Base-by-base conservation (phyloP, 2,888 invertebrate species). In the Agriopis marginaria region DNA sequence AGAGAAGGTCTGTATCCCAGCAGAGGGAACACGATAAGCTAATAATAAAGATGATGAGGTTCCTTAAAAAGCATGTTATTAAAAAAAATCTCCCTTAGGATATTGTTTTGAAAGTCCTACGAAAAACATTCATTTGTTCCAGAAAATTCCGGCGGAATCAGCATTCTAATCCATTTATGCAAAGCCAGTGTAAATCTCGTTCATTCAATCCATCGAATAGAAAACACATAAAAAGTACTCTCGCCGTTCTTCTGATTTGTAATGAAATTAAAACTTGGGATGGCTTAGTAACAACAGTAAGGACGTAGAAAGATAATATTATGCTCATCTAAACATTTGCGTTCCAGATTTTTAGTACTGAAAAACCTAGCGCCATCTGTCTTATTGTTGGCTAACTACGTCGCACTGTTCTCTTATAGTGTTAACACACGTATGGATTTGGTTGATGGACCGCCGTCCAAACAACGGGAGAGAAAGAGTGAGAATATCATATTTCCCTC, bases 211-310 rank as follows among this genome's bases (percentile, higher is more conserved):
- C 77, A 76, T 75, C 80, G 81, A 82, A 82, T 82, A 82, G 80
- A 81, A 79, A 85, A 82, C 80, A 79, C 77, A 81, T 79, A 80
- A 79, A 83, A 83, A 83, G 82, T 80, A 78, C 79, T 78, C 71
- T 77, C 74, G 76, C 77, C 77, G 82, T 86, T 83, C 83, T 84
- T 81, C 81, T 77, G 79, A 80, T 80, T 82, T 75, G 80, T 82
- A 89, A 90, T 86, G 79, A 86, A 89, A 88, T 89, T 88, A 87
- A 89, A 88, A 86, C 86, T 89, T 87, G 80, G 77, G 73, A 77
- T 70, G 73, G 78, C 75, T 81, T 10, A 32, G 32, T 44, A 14
- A 32, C 45, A 45, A 50, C 66, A 66, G 70, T 70, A 66, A 45
- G 66, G 66, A 14, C 7, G 7, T 7, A 7, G 14, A 32, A n/a